Base-by-base conservation (phyloP, 1,140 invertebrate genomes). In the Eupristina koningsbergeri region DNA sequence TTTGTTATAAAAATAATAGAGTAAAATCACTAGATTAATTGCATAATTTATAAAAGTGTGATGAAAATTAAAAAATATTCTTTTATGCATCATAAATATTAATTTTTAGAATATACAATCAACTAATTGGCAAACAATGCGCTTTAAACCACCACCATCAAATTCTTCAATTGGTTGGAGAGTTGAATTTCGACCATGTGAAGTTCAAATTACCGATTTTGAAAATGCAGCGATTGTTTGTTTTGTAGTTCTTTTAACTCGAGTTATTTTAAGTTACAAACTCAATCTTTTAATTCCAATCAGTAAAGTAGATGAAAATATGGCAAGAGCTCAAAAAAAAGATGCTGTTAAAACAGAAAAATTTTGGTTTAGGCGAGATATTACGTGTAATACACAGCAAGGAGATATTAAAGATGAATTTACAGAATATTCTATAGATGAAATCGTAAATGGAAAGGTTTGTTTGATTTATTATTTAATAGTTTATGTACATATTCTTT, bases 111-210 rank as follows among this genome's bases (percentile, higher is more conserved):
- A 99, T 90, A 99, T 99, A 88, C 99, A 99, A 92, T 99, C 98
- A 0, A 99, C 99, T 11, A 99, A 99, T 93, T 99, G 99, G 99
- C 99, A 99, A 94, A 99, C 98, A 15, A 99, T 99, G 99, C 94
- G 99, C 29, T 99, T 99, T 92, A 99, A 99, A 92, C 98, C 98
- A 69, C 99, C 99, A 81, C 97, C 98, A 34, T 96, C 97, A 1
- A 96, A 98, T 89, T 98, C 98, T 19, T 95, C 96, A 63, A 99
- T 99, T 90, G 98, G 99, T 29, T 99, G 99, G 99, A 94, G 99
- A 85, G 99, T 99, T 3, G 99, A 99, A 93, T 99, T 99, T 93
- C 95, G 99, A 69, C 98, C 99, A 53, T 99, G 98, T 91, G 99
- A 99, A 94, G 96, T 98, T 11, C 99, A 99, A 93, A 94, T 99